phyloP scores from a whole-genome alignment of 2,888 invertebrate genomes.

The Noctuana brunneofusca region DNA sequence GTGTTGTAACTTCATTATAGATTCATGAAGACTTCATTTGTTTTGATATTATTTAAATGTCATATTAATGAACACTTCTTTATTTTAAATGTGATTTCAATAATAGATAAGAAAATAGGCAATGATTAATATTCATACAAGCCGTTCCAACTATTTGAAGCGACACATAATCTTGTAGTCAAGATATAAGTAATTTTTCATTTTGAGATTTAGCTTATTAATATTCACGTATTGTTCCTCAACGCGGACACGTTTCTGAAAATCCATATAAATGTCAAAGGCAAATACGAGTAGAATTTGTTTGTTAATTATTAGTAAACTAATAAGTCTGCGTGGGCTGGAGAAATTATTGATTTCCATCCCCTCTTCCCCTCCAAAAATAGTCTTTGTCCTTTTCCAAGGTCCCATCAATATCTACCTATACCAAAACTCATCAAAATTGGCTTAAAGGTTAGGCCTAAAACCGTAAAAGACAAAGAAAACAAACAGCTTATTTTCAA shows the following conservation, averaged over 20 bases:
- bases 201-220: neutral
- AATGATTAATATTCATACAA: neutral
- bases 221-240: neutral
- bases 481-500: no score
- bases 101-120: neutral
- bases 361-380: no score
- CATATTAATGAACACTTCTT: neutral
- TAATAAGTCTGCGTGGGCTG: no score
- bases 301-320: no score
- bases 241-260: neutral
- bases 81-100: neutral
- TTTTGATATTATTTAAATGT: neutral
- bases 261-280: no score
- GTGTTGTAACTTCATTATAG: conserved; percentile 6
- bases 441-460: no score
- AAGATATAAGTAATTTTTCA: neutral
- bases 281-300: no score
- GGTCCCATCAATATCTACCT: no score
- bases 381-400: no score
- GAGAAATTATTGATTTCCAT: no score
- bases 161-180: neutral
- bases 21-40: neutral
- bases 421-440: no score
- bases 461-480: no score
- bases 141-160: neutral